Conservation (phyloP, 1,140 invertebrate genomes). For the Ceratosolen fusciceps region DNA sequence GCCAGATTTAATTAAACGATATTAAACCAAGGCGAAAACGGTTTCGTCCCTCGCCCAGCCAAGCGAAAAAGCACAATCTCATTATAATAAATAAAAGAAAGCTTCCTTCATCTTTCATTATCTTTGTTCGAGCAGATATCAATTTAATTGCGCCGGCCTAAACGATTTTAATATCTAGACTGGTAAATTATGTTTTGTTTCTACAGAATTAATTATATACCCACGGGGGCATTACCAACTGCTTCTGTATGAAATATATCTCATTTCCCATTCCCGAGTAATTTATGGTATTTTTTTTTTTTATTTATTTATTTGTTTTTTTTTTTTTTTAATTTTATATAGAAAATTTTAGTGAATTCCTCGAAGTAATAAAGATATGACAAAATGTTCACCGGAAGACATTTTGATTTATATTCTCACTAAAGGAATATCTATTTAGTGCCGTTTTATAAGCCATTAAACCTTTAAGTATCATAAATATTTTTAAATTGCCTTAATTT, state of each 20-base stretch:
- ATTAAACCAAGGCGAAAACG: constrained; percentile 16
- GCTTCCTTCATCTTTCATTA: constrained; percentile 1
- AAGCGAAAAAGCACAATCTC: background rate
- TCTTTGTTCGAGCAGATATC: constrained; percentile 21
- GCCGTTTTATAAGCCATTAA: background rate
- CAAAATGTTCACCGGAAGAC: background rate
- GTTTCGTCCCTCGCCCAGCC: background rate
- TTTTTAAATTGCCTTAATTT: background rate
- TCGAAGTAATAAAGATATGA: background rate
- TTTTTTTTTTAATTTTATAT: no score
- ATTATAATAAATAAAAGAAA: constrained; percentile 25
- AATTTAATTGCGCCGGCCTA: constrained; percentile 13
- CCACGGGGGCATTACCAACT: background rate
- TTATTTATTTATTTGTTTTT: no score
- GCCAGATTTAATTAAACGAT: constrained; percentile 34
- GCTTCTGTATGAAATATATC: background rate
- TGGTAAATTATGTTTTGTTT: constrained; percentile 12
- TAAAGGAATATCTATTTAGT: background rate
- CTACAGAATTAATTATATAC: background rate
- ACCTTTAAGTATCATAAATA: background rate
- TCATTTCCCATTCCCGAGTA: background rate
- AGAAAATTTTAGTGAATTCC: background rate
- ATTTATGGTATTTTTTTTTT: background rate
- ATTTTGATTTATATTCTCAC: background rate
- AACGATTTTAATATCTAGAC: constrained; percentile 12